A percentile compares a stretch with the other conserved stretches of the same genome.
Evolutionary conservation across 2,113 vertebrate genomes (phyloP).

Genomic region (Eurystomus gularis): DNA sequence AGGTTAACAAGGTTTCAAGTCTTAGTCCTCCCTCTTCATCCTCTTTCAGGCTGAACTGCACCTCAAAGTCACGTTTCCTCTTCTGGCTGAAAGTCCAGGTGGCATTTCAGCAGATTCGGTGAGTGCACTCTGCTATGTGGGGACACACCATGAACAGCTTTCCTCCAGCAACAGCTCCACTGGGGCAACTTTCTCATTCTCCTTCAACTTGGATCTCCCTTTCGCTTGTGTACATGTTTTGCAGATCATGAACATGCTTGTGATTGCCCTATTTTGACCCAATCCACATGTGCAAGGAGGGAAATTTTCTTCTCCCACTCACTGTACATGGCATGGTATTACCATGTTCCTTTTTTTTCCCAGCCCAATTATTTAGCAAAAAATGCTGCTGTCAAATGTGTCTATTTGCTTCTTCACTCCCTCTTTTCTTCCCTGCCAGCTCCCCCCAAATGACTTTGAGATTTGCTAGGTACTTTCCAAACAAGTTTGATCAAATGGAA

Average conservation of each 20-base stretch:
- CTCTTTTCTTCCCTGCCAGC: neutral
- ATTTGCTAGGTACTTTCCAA: neutral
- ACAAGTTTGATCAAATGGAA: neutral
- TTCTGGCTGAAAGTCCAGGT: neutral
- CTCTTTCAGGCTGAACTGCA: neutral
- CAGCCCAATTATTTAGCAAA: neutral
- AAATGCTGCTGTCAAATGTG: neutral
- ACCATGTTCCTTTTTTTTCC: neutral
- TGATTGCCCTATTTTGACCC: neutral
- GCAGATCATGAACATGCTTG: neutral
- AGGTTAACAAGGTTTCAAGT: neutral
- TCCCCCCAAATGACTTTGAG: neutral
- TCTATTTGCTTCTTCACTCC: neutral
- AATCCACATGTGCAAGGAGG: neutral
- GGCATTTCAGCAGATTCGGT: rapidly evolving
- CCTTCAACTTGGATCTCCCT: neutral
- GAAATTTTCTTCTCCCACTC: neutral
- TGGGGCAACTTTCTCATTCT: neutral
- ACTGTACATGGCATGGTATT: neutral
- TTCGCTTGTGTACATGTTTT: neutral
- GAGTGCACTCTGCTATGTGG: neutral
- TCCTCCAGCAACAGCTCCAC: neutral
- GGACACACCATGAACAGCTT: neutral
- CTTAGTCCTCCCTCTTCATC: neutral
- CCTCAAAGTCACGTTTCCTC: neutral